Evolutionary conservation across 2,113 vertebrate species (phyloP), one percentile per base, ranked within the genome.

Genomic region (Forbesichthys agassizii): DNA sequence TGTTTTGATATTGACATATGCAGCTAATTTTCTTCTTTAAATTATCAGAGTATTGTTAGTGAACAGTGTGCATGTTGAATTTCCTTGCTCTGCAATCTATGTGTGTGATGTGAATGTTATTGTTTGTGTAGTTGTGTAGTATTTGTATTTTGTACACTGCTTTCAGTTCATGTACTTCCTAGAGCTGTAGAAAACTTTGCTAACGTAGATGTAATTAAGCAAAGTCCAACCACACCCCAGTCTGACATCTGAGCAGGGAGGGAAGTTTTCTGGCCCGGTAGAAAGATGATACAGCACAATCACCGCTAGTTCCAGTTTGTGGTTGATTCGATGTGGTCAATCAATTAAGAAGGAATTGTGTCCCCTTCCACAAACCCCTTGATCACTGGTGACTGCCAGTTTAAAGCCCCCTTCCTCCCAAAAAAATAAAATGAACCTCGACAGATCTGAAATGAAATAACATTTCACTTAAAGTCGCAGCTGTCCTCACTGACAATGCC

Each of bases 121-220:
- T 46, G 75, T 49, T 64, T 75, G 65, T 75, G 68, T 51, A 51
- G 49, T 3, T 83, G 18, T 71, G 60, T 76, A 48, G 11, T 13
- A n/a, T 54, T 71, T 68, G 63, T 47, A 0, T 67, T 78, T 69
- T 87, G 55, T 89, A 83, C 81, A 86, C 82, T 78, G 74, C 46
- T 66, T 79, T 86, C 60, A 87, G 84, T 86, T 84, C 82, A 61
- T 82, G 81, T 80, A 76, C 78, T 77, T 80, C 7, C 71, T 64
- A 48, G 68, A 20, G 72, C 63, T 74, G 67, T 77, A 69, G 68
- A 63, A 57, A 33, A 64, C 66, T 47, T 51, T 20, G 51, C 33
- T 27, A 64, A 76, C 71, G 51, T 27, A 49, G 78, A 57, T 72
- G 70, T 70, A 70, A 66, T 56, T 48, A 60, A 52, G 52, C 67